Evolutionary conservation across 2,797 vertebrate species (phyloP).

Genomic region (Tokudaia tokunoshimensis): DNA sequence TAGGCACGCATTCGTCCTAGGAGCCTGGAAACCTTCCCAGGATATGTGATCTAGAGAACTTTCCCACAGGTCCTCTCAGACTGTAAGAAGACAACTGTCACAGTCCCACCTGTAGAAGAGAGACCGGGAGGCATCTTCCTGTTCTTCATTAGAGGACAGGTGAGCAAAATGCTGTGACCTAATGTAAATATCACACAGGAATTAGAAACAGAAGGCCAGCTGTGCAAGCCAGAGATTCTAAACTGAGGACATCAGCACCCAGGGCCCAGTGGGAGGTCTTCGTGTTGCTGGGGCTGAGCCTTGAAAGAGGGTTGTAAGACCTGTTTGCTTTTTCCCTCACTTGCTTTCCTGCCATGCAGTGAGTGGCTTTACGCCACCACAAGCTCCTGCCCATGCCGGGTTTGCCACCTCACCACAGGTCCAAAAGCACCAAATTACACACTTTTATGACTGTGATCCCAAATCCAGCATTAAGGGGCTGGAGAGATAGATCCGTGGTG

Average conservation of each 20-base stretch:
- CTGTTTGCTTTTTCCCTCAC: background rate
- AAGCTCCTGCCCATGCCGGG: background rate
- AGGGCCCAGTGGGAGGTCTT: background rate
- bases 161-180: too few species aligned
- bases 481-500: too few species aligned
- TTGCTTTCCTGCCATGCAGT: background rate
- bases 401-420: background rate
- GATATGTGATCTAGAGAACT: background rate
- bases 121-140: too few species aligned
- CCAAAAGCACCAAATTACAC: background rate
- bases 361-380: background rate
- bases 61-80: background rate
- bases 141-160: background rate
- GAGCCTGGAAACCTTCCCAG: background rate
- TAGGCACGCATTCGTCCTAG: too few species aligned
- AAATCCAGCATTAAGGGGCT: too few species aligned
- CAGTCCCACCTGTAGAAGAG: background rate
- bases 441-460: background rate
- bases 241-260: too few species aligned
- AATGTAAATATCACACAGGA: background rate
- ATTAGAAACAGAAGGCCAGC: background rate
- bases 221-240: background rate
- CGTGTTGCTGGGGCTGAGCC: background rate
- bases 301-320: background rate
- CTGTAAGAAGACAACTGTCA: background rate